Conservation (phyloP, 2,113 vertebrate species). For the Alouatta palliata region DNA sequence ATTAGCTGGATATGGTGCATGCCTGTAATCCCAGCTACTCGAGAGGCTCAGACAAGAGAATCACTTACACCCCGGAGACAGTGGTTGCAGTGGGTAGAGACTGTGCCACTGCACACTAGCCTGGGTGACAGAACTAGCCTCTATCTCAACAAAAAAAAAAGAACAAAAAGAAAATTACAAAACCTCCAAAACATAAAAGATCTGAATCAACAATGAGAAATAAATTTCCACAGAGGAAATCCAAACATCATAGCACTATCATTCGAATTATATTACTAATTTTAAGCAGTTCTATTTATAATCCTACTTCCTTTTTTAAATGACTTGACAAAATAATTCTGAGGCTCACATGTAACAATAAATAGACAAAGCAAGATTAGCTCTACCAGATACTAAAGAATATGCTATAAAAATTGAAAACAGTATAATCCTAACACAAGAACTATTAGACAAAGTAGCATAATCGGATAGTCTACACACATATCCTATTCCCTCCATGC, state of each 20-base stretch:
- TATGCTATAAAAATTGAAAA: background rate
- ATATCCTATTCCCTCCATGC: background rate
- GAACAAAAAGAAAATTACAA: background rate
- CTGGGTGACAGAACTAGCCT: too few relatives aligned
- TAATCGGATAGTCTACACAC: background rate
- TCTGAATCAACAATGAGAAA: background rate
- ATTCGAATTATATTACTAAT: conserved; percentile 1
- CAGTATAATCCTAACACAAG: background rate
- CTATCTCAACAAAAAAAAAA: too few relatives aligned
- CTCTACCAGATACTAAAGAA: background rate
- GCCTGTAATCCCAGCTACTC: too few relatives aligned
- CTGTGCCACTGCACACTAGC: too few relatives aligned
- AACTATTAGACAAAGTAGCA: background rate
- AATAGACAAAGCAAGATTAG: background rate
- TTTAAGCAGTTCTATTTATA: background rate
- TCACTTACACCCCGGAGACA: too few relatives aligned
- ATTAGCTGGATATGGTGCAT: too few relatives aligned
- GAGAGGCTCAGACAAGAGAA: too few relatives aligned
- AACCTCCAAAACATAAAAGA: background rate
- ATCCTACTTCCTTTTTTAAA: background rate
- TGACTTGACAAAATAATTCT: conserved; percentile 11
- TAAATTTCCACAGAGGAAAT: background rate
- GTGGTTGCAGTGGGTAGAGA: too few relatives aligned
- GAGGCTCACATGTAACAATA: background rate
- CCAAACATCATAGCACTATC: background rate